These are phyloP conservation scores for Piscicola geometra DNA, from an alignment of 2,888 invertebrate genomes.

Conservation along the genomic window DNA sequence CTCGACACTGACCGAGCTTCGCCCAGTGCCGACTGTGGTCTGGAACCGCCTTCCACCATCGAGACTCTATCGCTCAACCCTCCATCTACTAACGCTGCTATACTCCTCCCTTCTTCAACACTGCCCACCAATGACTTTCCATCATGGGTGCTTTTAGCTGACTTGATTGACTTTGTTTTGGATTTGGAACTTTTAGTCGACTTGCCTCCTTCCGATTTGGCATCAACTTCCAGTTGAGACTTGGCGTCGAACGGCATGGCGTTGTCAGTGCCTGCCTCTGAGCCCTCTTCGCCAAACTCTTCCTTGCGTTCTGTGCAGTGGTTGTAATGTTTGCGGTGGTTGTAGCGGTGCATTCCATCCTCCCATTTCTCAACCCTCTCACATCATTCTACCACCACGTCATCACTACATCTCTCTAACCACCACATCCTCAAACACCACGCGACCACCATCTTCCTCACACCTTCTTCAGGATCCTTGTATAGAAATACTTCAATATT, in stretches of 20 bases:
- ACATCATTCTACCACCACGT: no score
- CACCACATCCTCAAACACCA: no score
- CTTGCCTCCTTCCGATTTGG: background rate
- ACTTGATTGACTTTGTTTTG: background rate
- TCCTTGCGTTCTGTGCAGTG: no score
- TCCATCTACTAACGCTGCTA: background rate
- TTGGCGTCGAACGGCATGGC: no score
- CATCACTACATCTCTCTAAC: no score
- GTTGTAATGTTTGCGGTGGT: no score
- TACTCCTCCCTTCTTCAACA: background rate
- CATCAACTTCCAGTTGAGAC: background rate
- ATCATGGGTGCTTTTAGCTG: no score
- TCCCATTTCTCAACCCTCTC: no score
- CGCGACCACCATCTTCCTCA: no score
- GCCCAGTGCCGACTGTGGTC: background rate
- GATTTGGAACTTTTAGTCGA: background rate
- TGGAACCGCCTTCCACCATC: background rate
- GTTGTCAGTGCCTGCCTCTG: no score
- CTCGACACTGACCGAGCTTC: conserved; percentile 2
- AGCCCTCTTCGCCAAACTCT: no score
- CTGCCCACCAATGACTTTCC: background rate
- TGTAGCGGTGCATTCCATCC: no score
- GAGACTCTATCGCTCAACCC: background rate
- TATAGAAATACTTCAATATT: conserved; percentile 35
- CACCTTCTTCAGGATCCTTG: conserved; percentile 5